These are phyloP conservation scores for Mus minutoides DNA, from an alignment of 2,797 vertebrate genomes.

Conservation along the genomic window DNA sequence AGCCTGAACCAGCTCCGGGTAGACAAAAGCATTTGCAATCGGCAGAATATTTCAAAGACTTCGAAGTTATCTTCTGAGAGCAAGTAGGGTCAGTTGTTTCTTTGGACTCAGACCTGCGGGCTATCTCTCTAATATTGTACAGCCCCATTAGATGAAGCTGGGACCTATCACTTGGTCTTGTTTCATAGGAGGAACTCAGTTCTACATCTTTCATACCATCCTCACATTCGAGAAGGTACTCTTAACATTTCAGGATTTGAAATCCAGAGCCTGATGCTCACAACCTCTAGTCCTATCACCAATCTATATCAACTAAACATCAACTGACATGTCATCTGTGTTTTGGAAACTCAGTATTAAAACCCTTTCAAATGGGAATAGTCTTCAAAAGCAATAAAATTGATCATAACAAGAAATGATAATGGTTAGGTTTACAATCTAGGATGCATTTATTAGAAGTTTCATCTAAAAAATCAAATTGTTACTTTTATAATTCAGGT, in stretches of 20 bases:
- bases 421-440: background rate
- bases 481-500: slow-evolving; percentile 9
- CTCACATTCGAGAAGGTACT: background rate
- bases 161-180: background rate
- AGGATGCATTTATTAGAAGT: background rate
- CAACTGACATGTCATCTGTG: background rate
- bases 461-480: slow-evolving; percentile 25
- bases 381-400: slow-evolving; percentile 22
- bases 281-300: background rate
- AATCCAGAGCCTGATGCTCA: background rate
- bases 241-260: background rate
- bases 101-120: background rate
- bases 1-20: background rate
- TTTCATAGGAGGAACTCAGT: background rate
- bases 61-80: background rate
- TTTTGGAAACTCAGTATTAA: slow-evolving; percentile 25
- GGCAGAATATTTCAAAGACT: background rate
- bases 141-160: background rate
- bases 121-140: background rate
- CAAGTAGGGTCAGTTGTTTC: background rate
- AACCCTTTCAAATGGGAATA: slow-evolving; percentile 17
- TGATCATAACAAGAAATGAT: background rate
- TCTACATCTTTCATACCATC: background rate
- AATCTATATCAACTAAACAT: background rate
- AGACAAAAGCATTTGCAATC: background rate